Evolutionary conservation across 2,888 invertebrate genomes (phyloP), one percentile per base, ranked within the genome.

Genomic region (Fragum fragum): DNA sequence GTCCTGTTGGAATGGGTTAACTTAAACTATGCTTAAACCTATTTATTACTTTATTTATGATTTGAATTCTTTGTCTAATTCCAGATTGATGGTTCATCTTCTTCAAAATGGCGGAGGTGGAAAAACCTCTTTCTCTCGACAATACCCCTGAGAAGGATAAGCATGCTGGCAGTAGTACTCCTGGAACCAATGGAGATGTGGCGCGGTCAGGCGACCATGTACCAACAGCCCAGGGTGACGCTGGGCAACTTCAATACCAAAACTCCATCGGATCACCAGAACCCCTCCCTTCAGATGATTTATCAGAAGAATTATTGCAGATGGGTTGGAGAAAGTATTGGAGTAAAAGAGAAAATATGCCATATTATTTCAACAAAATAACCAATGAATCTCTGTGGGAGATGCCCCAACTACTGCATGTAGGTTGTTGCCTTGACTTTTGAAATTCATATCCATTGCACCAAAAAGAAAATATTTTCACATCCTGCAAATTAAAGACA

Each of bases 311-410:
- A 92, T 94, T 97, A 66, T 95, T 96, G 9, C 97, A 97, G 93
- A 98, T 98, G 93, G 99, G 99, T 6, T 99, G 99, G 99, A 96
- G 98, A 83, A 98, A 98, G 92, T 98, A 97, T 94, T 99, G 99
- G 99, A 99, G 98, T 26, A 98, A 98, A 93, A 95, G 99, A 74
- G 99, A 99, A 95, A 98, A 97, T 93, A 96, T 99, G 36, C 98
- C 98, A 1, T 99, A 99, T 94, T 99, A 97, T 95, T 99, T 98
- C 97, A 99, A 99, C 94, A 98, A 98, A 95, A 95, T 97, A 29
- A 98, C 98, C 0, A 98, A 98, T 73, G 98, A 99, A 95, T 98
- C 98, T n/a, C 95, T 98, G 89, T 99, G 99, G 99, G 99, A 99
- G 94, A 96, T 98, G 96, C 98, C 98, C 18, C 96, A 96, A n/a